These are phyloP conservation scores for Hippocampus guttulatus DNA, from an alignment of 2,113 vertebrate species.

Conservation along the genomic window DNA sequence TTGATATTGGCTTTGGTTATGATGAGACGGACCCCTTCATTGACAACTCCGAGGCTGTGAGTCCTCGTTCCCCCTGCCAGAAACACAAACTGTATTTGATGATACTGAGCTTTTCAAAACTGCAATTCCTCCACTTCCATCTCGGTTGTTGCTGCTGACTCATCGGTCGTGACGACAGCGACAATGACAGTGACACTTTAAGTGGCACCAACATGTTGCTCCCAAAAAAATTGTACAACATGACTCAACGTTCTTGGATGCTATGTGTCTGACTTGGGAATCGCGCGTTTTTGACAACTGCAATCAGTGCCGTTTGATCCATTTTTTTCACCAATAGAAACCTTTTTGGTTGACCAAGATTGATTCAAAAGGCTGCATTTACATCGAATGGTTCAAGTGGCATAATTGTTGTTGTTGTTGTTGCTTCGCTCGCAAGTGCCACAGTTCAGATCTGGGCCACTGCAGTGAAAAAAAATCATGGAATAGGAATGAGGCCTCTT, in stretches of 20 bases:
- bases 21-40: conserved; percentile 98
- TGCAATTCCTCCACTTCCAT: not conserved
- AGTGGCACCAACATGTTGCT: not conserved
- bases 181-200: not conserved
- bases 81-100: not conserved
- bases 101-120: not conserved
- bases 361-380: not conserved
- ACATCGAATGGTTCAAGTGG: not conserved
- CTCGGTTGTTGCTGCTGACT: not conserved
- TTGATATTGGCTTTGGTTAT: conserved; percentile 97
- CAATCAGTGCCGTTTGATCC: not conserved
- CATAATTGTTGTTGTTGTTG: not conserved
- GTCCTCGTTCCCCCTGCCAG: conserved; percentile 53
- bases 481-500: too few species aligned
- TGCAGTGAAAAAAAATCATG: not conserved
- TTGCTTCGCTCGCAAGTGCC: not conserved
- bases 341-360: not conserved
- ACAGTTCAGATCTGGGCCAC: not conserved
- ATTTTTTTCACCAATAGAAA: not conserved
- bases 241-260: not conserved
- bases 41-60: conserved; percentile 97
- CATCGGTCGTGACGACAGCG: not conserved
- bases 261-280: not conserved
- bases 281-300: too few species aligned
- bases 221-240: not conserved